Base-by-base conservation (phyloP, 2,888 invertebrate genomes). In the Peribatodes rhomboidaria region DNA sequence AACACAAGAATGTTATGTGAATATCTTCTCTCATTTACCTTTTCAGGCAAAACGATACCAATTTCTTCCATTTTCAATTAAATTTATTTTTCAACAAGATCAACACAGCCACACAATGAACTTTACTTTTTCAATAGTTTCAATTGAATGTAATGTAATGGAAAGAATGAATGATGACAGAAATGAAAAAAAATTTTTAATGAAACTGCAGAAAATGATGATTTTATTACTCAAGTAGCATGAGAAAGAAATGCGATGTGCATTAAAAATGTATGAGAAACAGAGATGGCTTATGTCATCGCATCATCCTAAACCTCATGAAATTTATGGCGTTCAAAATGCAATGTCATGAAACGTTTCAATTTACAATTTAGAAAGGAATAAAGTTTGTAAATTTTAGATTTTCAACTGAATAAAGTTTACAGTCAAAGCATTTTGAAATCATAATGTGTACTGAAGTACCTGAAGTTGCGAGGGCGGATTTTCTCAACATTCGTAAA, bases 31-130 rank as follows among this genome's bases (percentile, higher is more conserved):
- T n/a, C 0, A 7, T 80, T 87, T 93, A 97, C 97, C 94, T 97
- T 97, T 85, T 98, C 97, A 8, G 96, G 95, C 62, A 97, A 86
- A 84, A 96, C 94, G 72, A 97, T 95, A 68, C 97, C 97, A 79
- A 97, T 96, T 92, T 97, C 97, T 93, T 97, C 97, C 97, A 97
- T 97, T 84, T 71, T 87, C 11, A 20, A 33, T 31, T 20, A 13
- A 31, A n/a, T 39, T 50, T 39, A 42, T 22, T 57, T 63, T 57
- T 60, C 20, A 33, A 46, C 9, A 53, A 60, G 54, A 52, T 27
- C 52, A 59, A n/a, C n/a, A n/a, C 37, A 56, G 59, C 59, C 52
- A 47, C 42, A 56, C 42, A 55, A 49, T 49, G 35, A 42, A 42
- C 6, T 41, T 14, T 41, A 27, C 22, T 27, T n/a, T n/a, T n/a